Evolutionary conservation across 2,888 invertebrate species (phyloP).

Genomic region (Athalia circularis): DNA sequence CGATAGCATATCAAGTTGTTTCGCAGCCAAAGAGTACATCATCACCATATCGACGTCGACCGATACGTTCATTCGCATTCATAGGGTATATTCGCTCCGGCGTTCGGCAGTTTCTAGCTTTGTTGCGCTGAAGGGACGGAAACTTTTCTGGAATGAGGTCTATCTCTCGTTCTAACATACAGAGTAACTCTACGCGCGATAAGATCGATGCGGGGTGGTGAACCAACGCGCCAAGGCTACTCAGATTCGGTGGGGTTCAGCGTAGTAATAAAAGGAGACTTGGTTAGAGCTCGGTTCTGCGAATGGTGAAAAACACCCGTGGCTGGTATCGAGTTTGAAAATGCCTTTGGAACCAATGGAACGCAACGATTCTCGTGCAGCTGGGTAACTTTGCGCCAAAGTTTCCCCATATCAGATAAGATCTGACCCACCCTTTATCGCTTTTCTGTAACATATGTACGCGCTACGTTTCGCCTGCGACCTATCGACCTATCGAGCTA

Average conservation of each 20-base stretch:
- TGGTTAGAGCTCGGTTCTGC: conserved; percentile 23
- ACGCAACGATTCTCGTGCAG: not conserved
- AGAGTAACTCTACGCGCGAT: conserved; percentile 16
- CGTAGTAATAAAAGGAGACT: not conserved
- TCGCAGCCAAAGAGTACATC: too few relatives aligned
- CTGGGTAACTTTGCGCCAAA: conserved; percentile 30
- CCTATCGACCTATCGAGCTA: conserved; percentile 3
- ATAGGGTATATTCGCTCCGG: too few relatives aligned
- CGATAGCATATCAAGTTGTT: too few relatives aligned
- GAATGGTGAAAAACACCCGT: conserved; percentile 28
- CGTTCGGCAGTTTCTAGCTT: too few relatives aligned
- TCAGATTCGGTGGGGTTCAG: not conserved
- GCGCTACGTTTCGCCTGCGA: conserved; percentile 17
- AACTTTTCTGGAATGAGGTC: too few relatives aligned
- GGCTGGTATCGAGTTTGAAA: conserved; percentile 32
- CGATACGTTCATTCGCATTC: too few relatives aligned
- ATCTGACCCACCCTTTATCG: conserved; percentile 39
- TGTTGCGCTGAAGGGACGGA: too few relatives aligned
- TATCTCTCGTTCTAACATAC: not conserved
- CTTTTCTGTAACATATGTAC: conserved; percentile 33
- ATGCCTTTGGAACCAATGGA: conserved; percentile 29
- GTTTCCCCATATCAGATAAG: conserved; percentile 33
- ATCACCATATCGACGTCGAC: too few relatives aligned
- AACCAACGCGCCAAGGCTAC: not conserved
- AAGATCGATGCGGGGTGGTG: conserved; percentile 17